A percentile compares a stretch with the other conserved stretches of the same genome.
Conservation (phyloP, 2,797 vertebrate genomes). For the Alfaro cultratus region DNA sequence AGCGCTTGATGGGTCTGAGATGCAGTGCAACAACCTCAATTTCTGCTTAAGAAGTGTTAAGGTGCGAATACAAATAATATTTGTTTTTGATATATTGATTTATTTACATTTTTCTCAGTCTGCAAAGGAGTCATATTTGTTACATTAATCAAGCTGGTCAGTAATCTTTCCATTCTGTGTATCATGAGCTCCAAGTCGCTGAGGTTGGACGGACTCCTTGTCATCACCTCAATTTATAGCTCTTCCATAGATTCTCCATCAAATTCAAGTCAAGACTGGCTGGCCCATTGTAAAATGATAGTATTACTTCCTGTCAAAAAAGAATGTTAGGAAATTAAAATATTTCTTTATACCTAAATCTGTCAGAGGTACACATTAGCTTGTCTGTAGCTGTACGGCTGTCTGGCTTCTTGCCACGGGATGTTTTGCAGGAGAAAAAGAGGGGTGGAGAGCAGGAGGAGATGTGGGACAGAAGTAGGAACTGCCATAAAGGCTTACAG, state of each 20-base stretch:
- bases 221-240: not conserved
- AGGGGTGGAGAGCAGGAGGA: conserved; percentile 27
- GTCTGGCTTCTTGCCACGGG: conserved; percentile 46
- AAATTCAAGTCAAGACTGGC: not conserved
- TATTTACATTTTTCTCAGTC: not conserved
- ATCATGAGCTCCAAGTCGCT: not conserved
- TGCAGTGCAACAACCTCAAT: too few relatives aligned
- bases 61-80: too few relatives aligned
- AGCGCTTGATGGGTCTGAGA: too few relatives aligned
- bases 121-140: not conserved
- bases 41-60: too few relatives aligned
- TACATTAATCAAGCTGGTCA: not conserved
- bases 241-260: not conserved
- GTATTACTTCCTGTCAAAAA: not conserved
- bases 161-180: not conserved
- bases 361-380: not conserved
- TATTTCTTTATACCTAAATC: not conserved
- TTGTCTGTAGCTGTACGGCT: conserved; percentile 21
- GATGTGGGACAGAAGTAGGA: conserved; percentile 14
- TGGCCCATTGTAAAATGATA: not conserved
- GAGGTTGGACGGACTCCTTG: not conserved
- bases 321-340: too few relatives aligned
- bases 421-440: conserved; percentile 36
- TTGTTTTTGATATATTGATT: not conserved
- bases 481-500: conserved; percentile 18